phyloP scores from a whole-genome alignment of 2,888 invertebrate species.

The Eristalis pertinax region DNA sequence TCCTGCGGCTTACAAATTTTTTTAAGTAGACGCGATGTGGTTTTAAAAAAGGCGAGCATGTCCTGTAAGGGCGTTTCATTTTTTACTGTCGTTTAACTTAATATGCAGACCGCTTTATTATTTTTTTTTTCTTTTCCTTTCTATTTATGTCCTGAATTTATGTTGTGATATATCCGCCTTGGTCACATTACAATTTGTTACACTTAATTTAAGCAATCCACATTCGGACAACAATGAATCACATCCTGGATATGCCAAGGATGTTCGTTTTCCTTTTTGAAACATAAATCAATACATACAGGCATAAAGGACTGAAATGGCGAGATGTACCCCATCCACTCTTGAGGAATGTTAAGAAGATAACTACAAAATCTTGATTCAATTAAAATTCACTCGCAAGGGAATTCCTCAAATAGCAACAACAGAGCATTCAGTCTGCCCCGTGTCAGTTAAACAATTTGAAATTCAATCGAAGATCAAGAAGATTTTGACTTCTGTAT shows the following conservation, averaged over 20 bases:
- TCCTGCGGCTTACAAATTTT: conserved; percentile 59
- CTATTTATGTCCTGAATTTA: conserved; percentile 38
- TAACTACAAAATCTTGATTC: conserved; percentile 44
- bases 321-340: not conserved
- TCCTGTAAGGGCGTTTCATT: conserved; percentile 35
- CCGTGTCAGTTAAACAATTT: conserved; percentile 44
- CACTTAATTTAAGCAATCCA: conserved; percentile 49
- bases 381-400: conserved; percentile 51
- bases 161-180: conserved; percentile 50
- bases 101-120: conserved; percentile 61
- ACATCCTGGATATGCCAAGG: conserved; percentile 15
- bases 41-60: conserved; percentile 44
- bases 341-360: conserved; percentile 38
- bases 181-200: conserved; percentile 56
- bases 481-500: not conserved
- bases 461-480: conserved; percentile 58
- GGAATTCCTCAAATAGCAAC: conserved; percentile 54
- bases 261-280: not conserved
- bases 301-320: not conserved
- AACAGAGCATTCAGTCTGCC: conserved; percentile 30
- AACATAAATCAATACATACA: conserved; percentile 55
- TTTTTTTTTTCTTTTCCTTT: conserved; percentile 28
- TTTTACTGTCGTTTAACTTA: conserved; percentile 51
- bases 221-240: conserved; percentile 50
- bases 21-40: conserved; percentile 53